Evolutionary conservation across 1,140 invertebrate species (phyloP), one percentile per base, ranked within the genome.

Genomic region (Yoshiicerus persimilis): DNA sequence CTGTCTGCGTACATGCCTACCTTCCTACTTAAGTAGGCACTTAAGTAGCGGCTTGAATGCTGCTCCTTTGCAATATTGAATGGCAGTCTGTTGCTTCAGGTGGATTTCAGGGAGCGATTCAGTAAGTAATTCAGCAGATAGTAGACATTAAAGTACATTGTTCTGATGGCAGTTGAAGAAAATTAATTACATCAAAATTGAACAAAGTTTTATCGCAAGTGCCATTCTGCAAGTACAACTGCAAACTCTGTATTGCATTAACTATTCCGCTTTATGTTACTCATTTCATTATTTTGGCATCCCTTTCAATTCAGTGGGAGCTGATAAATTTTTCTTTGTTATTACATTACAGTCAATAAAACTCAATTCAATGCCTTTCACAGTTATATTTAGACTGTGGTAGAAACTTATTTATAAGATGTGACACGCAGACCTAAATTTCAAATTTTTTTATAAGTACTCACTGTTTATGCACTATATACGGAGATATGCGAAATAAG

Each of bases 131-230:
- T 80, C 8, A 70, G 23, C 27, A 70, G 10, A 25, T 70, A 27
- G 25, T 77, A 77, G 25, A 27, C 66, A 56, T n/a, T 56, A 56
- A 56, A 56, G 47, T n/a, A 9, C 75, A 80, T 80, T 80, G 75
- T 80, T 38, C 32, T 32, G 34, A 36, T 34, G 30, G 30, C 16
- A 80, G 75, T 80, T 80, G 75, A 80, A 80, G 75, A 38, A 80
- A 80, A 80, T 80, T 80, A 80, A 80, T 80, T 80, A 38, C 75
- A 36, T 36, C 16, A 80, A 66, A 80, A 80, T 80, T 80, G n/a
- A 32, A 38, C 75, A 80, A 80, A 36, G 75, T 34, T 16, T 41
- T 56, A 56, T 70, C 66, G 25, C 13, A 20, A 47, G 41, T 16
- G 41, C 41, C 41, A 47, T 47, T 11, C 41, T n/a, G n/a, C n/a